Percentiles rank a stretch among this genome's conserved stretches.
These are phyloP conservation scores for Pseudachorutes palmiensis DNA, from an alignment of 1,140 invertebrate species.

Conservation along the genomic window DNA sequence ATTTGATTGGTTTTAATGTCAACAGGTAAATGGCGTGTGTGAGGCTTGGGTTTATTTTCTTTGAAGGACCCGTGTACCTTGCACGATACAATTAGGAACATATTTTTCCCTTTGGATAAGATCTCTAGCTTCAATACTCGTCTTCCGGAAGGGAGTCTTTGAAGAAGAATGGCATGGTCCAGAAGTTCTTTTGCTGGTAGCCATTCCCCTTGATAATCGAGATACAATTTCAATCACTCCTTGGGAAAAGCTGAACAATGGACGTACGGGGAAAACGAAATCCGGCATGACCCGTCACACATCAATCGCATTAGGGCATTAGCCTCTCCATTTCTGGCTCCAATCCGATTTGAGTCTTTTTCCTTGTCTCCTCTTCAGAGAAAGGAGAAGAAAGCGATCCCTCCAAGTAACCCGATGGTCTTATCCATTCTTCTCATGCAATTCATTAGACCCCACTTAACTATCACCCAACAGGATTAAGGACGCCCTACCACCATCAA, in stretches of 20 bases:
- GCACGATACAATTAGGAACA: too few relatives aligned
- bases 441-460: neutral
- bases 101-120: too few relatives aligned
- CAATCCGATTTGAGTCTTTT: slow-evolving; percentile 10
- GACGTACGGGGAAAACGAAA: neutral
- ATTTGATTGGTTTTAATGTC: too few relatives aligned
- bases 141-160: too few relatives aligned
- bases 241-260: neutral
- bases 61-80: too few relatives aligned
- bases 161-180: too few relatives aligned
- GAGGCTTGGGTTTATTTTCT: too few relatives aligned
- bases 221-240: neutral
- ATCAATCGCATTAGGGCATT: slow-evolving; percentile 26
- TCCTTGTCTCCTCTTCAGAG: slow-evolving; percentile 8
- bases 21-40: too few relatives aligned
- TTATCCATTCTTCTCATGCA: slow-evolving; percentile 1
- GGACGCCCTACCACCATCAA: neutral
- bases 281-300: slow-evolving; percentile 17
- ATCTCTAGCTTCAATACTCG: too few relatives aligned
- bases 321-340: neutral
- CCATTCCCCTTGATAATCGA: neutral
- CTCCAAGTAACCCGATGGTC: neutral
- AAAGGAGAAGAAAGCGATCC: slow-evolving; percentile 2
- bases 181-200: too few relatives aligned
- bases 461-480: neutral